Percentiles rank a stretch among this genome's conserved stretches.
Evolutionary conservation across 1,140 invertebrate genomes (phyloP).

Genomic region (Stenopsyche tienmushanensis): DNA sequence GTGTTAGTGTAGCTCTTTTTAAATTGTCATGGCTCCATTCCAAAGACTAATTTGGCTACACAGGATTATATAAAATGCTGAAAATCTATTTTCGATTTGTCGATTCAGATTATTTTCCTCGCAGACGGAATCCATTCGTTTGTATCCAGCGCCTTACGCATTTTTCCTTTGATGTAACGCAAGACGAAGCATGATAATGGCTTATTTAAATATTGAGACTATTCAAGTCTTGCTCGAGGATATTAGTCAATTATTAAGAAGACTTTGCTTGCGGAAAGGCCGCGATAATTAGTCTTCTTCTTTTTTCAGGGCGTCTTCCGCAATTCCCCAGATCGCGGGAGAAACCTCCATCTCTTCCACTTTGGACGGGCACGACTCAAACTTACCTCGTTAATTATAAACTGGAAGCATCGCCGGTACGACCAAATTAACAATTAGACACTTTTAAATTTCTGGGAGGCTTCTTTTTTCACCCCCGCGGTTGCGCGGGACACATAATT

Average conservation of each 20-base stretch:
- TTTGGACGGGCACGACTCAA: too few species aligned
- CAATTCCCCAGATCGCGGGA: not conserved
- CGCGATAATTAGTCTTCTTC: conserved; percentile 18
- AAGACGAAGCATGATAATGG: not conserved
- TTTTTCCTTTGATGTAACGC: not conserved
- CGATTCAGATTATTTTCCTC: too few species aligned
- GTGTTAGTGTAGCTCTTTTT: too few species aligned
- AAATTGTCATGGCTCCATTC: too few species aligned
- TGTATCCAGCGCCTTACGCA: too few species aligned
- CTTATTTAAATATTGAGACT: not conserved
- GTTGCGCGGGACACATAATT: too few species aligned
- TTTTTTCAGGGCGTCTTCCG: not conserved
- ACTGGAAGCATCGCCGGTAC: not conserved
- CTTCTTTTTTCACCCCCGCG: too few species aligned
- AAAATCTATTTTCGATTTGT: too few species aligned
- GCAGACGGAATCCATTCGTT: too few species aligned
- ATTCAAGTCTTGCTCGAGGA: not conserved
- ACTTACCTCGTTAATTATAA: not conserved
- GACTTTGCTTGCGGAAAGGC: not conserved
- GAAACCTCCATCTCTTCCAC: too few species aligned
- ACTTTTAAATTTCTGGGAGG: not conserved
- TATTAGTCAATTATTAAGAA: conserved; percentile 16
- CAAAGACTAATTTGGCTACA: too few species aligned
- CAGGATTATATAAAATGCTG: too few species aligned
- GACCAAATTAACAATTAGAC: conserved; percentile 1